Conservation (phyloP, 1,140 invertebrate genomes). For the Sesamia nonagrioides region DNA sequence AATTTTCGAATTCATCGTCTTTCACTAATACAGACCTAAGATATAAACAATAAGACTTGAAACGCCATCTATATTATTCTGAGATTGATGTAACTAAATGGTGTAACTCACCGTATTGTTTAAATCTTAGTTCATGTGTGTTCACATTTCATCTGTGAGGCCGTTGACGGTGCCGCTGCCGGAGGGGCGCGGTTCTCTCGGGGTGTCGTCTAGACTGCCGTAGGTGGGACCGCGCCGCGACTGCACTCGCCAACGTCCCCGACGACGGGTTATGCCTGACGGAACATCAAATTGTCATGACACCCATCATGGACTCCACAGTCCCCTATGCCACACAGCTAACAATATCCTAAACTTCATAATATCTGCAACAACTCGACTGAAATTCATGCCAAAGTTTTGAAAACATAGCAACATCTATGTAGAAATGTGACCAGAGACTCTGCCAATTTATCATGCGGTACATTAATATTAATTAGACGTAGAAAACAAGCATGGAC, state of each 20-base stretch:
- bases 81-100: conserved; percentile 9
- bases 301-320: not conserved
- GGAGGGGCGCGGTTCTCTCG: conserved; percentile 71
- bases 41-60: conserved; percentile 1
- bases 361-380: not conserved
- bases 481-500: conserved; percentile 41
- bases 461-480: conserved; percentile 35
- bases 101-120: conserved; percentile 20
- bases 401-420: not conserved
- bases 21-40: conserved; percentile 2
- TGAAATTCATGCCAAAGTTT: conserved; percentile 37
- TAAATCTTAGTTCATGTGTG: not conserved
- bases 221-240: conserved; percentile 76
- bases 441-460: conserved; percentile 43
- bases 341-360: not conserved
- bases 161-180: conserved; percentile 70
- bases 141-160: conserved; percentile 79
- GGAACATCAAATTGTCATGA: conserved; percentile 21
- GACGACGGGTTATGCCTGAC: conserved; percentile 82
- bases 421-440: conserved; percentile 11
- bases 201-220: conserved; percentile 81
- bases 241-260: conserved; percentile 79
- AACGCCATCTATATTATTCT: not conserved
- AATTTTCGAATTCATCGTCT: conserved; percentile 15
- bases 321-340: not conserved